phyloP scores from a whole-genome alignment of 2,113 vertebrate species.

The Rhinopomastus cyanomelas region DNA sequence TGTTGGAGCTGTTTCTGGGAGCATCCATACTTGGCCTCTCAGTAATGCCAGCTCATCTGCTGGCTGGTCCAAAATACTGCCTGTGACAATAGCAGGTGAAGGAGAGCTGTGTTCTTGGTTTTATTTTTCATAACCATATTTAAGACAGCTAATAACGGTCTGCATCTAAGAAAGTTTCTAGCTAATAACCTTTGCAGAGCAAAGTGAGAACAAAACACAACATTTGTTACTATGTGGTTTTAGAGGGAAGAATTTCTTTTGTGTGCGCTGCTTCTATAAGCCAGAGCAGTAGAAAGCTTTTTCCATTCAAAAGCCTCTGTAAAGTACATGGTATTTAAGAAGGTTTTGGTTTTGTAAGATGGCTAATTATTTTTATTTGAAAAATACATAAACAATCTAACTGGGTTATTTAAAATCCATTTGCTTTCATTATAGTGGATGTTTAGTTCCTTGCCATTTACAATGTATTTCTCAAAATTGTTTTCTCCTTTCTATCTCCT shows the following conservation, averaged over 20 bases:
- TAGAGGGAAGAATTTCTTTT: conserved; percentile 12
- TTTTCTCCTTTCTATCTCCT: conserved; percentile 17
- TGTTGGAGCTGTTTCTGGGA: neutral
- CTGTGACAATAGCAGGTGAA: neutral
- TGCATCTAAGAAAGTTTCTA: neutral
- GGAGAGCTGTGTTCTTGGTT: neutral
- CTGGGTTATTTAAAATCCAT: conserved; percentile 40
- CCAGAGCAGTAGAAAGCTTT: conserved; percentile 37
- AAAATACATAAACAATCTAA: conserved; percentile 20
- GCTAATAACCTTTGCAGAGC: neutral
- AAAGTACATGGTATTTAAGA: conserved; percentile 15
- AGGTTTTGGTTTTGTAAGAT: conserved; percentile 1
- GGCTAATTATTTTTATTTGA: conserved; percentile 28
- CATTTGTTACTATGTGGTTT: neutral
- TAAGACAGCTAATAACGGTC: neutral
- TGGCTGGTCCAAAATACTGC: neutral
- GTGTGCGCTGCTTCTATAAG: neutral
- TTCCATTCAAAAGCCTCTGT: neutral
- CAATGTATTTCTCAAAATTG: conserved; percentile 11
- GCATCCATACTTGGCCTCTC: neutral
- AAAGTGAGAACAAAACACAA: neutral
- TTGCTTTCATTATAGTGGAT: conserved; percentile 23
- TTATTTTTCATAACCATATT: neutral
- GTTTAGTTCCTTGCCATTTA: neutral
- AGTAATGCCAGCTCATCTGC: neutral